Conservation (phyloP, 1,140 invertebrate genomes). For the Drosophila ohnishii region DNA sequence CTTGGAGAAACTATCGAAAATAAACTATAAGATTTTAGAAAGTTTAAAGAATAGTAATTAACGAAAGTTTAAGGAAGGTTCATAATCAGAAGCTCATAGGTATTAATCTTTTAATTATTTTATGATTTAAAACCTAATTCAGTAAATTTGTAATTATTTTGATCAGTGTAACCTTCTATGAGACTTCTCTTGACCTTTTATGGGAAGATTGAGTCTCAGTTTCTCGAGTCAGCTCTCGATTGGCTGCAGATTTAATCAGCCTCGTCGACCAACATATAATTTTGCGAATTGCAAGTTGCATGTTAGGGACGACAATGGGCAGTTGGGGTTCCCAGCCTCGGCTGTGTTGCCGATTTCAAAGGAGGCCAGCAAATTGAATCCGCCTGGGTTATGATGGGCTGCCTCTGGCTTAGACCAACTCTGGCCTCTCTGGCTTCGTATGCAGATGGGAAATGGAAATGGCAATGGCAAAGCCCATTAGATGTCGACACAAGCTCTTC, state of each 20-base stretch:
- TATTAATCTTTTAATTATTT: no score
- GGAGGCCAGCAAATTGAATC: slow-evolving; percentile 63
- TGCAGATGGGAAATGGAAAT: slow-evolving; percentile 21
- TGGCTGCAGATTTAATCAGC: slow-evolving; percentile 42
- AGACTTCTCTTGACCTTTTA: slow-evolving; percentile 47
- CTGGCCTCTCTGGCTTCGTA: not conserved
- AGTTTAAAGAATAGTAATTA: no score
- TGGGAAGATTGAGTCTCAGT: slow-evolving; percentile 24
- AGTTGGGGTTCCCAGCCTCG: slow-evolving; percentile 16
- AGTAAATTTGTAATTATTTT: not conserved
- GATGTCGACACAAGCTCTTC: slow-evolving; percentile 45
- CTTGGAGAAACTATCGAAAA: not conserved
- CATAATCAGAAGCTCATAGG: no score
- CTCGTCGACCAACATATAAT: slow-evolving; percentile 46
- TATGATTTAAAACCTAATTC: no score
- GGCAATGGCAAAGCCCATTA: slow-evolving; percentile 38
- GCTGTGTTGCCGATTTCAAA: slow-evolving; percentile 9
- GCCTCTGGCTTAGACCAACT: slow-evolving; percentile 45
- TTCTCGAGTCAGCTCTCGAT: slow-evolving; percentile 14
- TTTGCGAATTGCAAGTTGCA: slow-evolving; percentile 45
- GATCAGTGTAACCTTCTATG: not conserved
- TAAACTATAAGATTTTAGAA: no score
- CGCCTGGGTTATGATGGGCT: slow-evolving; percentile 52
- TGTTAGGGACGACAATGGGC: slow-evolving; percentile 37
- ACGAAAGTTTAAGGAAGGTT: no score